Percentiles rank a stretch among this genome's conserved stretches.
Conservation (phyloP, 2,113 vertebrate genomes). For the Uropsilus gracilis region DNA sequence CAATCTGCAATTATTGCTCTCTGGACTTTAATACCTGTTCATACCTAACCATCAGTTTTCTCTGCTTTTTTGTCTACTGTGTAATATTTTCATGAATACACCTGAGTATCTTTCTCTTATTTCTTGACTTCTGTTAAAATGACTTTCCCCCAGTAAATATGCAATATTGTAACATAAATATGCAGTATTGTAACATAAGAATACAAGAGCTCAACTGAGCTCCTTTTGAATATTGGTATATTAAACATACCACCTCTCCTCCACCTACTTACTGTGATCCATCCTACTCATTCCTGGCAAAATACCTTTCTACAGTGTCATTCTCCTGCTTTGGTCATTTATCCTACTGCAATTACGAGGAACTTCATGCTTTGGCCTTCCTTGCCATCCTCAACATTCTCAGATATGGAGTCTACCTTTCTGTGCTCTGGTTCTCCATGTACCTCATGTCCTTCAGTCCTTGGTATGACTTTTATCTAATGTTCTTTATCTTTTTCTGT, state of each 20-base stretch:
- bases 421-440: not conserved
- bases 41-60: not conserved
- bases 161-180: not conserved
- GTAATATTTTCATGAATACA: not conserved
- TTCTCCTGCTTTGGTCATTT: not conserved
- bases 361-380: not conserved
- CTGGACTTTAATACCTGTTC: not conserved
- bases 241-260: not conserved
- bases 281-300: not conserved
- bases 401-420: not conserved
- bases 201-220: not conserved
- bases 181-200: not conserved
- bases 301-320: not conserved
- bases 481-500: not conserved
- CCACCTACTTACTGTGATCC: not conserved
- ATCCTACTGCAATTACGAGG: not conserved
- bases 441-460: not conserved
- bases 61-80: not conserved
- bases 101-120: not conserved
- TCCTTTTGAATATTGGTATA: not conserved
- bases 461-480: not conserved
- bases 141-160: not conserved
- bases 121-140: not conserved
- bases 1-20: constrained; percentile 64
- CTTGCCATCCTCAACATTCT: not conserved